phyloP scores from a whole-genome alignment of 2,797 vertebrate species.

The Xenopus petersii region DNA sequence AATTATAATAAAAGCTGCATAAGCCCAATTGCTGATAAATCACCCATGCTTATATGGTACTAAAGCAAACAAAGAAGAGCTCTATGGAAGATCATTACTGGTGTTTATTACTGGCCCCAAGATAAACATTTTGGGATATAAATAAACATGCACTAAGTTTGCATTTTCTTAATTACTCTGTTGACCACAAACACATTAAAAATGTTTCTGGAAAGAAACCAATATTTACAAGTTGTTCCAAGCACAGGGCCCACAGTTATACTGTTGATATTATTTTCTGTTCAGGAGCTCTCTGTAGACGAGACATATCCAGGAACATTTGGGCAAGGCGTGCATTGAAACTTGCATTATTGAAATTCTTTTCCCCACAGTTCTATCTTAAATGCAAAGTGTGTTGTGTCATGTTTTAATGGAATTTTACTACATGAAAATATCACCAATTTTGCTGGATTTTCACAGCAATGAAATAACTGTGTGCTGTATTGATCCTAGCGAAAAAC shows the following conservation, averaged over 20 bases:
- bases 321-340: background rate
- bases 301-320: background rate
- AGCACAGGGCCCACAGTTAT: background rate
- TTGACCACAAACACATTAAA: constrained; percentile 1
- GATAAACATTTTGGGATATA: background rate
- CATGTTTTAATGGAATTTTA: background rate
- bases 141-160: background rate
- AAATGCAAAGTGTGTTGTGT: background rate
- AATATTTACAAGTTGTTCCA: constrained; percentile 2
- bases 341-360: background rate
- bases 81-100: background rate
- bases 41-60: background rate
- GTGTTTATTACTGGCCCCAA: background rate
- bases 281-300: background rate
- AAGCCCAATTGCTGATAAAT: background rate
- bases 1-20: background rate
- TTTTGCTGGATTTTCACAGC: background rate
- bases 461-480: background rate
- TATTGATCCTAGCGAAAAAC: background rate
- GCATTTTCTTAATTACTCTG: constrained; percentile 11
- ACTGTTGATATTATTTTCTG: background rate
- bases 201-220: constrained; percentile 2
- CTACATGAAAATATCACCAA: background rate
- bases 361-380: background rate
- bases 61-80: background rate